Evolutionary conservation across 2,113 vertebrate species (phyloP), one percentile per base, ranked within the genome.

Genomic region (Oreochromis tanganicae): DNA sequence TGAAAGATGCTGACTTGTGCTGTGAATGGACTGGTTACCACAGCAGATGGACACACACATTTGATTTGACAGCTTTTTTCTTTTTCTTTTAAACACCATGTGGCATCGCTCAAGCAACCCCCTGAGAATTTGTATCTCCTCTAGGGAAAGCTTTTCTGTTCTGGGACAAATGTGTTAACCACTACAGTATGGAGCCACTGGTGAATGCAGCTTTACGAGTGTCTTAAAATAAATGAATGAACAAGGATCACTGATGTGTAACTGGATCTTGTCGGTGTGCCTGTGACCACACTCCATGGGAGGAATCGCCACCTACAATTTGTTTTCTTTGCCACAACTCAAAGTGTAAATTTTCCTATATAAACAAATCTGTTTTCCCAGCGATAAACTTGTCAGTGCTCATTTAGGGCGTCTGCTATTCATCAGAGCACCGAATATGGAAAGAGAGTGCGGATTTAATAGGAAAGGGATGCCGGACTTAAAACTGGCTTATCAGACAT

Each of bases 301-400:
- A 56, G 68, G 9, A 13, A 87, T 93, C 50, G 79, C 87, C 89
- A 90, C 71, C 85, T 68, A 83, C 85, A 56, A 84, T 85, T 83
- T 90, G 87, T 81, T 88, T 82, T 88, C 85, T 54, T 80, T 52
- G 83, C 56, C 14, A 7, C 63, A 83, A 85, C 88, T 71, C 56
- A 59, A 88, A 84, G 81, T 82, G 90, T 80, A 86, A 91, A 85
- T 78, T 71, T 79, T 41, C 17, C 14, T 9, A 19, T 14, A 84
- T 73, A 91, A 93, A 92, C 84, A 92, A 94, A 88, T 89, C 84
- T 90, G 91, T 75, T 81, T 84, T 87, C 56, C 57, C 8, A 1
- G 6, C 24, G 27, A 90, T 85, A 66, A 81, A 87, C 50, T 54
- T 73, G 82, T 83, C 87, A 78, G 71, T n/a, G 56, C 54, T 81